Conservation (phyloP, 2,888 invertebrate genomes). For the Melieria crassipennis region DNA sequence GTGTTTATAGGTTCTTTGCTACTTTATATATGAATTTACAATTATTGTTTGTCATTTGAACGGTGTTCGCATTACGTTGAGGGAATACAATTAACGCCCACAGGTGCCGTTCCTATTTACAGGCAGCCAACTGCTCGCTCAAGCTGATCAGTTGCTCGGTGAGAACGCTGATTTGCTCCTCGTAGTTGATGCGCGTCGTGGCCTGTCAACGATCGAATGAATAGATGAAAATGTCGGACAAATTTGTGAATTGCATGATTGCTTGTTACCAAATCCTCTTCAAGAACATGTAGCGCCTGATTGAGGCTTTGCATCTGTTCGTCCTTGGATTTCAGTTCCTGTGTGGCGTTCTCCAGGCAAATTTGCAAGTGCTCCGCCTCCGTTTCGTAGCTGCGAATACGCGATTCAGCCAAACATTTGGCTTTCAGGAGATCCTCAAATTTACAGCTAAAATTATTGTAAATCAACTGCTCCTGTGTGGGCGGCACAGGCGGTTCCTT, state of each 20-base stretch:
- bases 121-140: slow-evolving; percentile 82
- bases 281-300: slow-evolving; percentile 67
- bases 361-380: slow-evolving; percentile 67
- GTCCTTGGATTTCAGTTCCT: slow-evolving; percentile 68
- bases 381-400: slow-evolving; percentile 55
- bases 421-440: slow-evolving; percentile 61
- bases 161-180: slow-evolving; percentile 72
- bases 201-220: slow-evolving; percentile 50
- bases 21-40: slow-evolving; percentile 8
- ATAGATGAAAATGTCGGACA: background rate
- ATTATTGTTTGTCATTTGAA: slow-evolving; percentile 29
- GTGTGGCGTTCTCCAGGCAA: slow-evolving; percentile 67
- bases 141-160: slow-evolving; percentile 73
- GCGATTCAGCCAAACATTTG: slow-evolving; percentile 63
- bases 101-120: slow-evolving; percentile 52
- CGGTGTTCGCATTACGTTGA: slow-evolving; percentile 4
- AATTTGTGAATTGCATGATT: too few species aligned
- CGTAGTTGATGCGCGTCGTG: slow-evolving; percentile 74
- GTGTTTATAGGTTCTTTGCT: too few species aligned
- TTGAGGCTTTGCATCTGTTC: slow-evolving; percentile 68
- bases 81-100: background rate
- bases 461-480: slow-evolving; percentile 61
- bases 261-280: slow-evolving; percentile 73
- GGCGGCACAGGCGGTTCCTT: slow-evolving; percentile 51
- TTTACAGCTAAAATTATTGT: slow-evolving; percentile 62